Conservation (phyloP, 2,113 vertebrate species). For the Noctilio leporinus region DNA sequence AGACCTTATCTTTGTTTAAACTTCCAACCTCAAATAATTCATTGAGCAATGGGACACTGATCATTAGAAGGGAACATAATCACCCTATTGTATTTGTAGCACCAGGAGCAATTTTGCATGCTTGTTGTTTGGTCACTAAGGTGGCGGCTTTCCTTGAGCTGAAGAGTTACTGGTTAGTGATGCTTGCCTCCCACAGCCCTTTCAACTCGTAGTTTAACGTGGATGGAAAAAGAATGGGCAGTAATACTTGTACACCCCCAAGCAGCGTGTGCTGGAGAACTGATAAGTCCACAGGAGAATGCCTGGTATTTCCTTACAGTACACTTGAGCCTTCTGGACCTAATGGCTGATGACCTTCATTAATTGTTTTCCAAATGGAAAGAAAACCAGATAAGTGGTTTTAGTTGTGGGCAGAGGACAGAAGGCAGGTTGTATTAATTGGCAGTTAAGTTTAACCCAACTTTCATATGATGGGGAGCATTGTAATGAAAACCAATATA, state of each 20-base stretch:
- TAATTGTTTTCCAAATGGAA: slow-evolving; percentile 51
- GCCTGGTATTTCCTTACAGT: slow-evolving; percentile 55
- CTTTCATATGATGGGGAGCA: slow-evolving; percentile 22
- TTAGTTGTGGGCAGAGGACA: background rate
- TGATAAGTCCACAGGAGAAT: background rate
- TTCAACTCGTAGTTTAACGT: background rate
- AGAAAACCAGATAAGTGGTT: slow-evolving; percentile 37
- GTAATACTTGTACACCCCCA: background rate
- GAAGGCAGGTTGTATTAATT: background rate
- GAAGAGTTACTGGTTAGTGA: background rate
- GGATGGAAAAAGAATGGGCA: slow-evolving; percentile 21
- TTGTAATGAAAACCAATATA: slow-evolving; percentile 2
- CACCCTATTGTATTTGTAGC: background rate
- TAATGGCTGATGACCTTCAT: slow-evolving; percentile 5
- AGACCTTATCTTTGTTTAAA: background rate
- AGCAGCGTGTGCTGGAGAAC: background rate
- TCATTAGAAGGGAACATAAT: background rate
- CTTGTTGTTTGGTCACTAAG: background rate
- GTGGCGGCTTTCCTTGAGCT: background rate
- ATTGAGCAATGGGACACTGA: background rate
- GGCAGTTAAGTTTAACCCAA: slow-evolving; percentile 30
- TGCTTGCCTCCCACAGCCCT: background rate
- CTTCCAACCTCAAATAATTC: background rate
- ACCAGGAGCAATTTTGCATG: background rate
- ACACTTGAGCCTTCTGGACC: slow-evolving; percentile 8